Evolutionary conservation across 1,140 invertebrate genomes (phyloP).

Genomic region (Apis cerana): DNA sequence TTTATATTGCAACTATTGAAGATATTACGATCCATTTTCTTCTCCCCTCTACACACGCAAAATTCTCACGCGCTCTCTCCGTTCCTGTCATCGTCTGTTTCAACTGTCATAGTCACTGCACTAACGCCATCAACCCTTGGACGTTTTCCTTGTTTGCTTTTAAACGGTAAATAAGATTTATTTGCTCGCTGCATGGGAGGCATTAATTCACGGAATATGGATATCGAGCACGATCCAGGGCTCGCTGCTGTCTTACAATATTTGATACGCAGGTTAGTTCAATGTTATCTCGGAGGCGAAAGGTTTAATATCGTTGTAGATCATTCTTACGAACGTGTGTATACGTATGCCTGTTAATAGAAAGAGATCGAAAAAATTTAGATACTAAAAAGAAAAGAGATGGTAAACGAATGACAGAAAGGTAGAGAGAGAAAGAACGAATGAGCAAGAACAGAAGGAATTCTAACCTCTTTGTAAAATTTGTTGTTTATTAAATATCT

Average conservation of each 20-base stretch:
- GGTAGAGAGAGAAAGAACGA: background rate
- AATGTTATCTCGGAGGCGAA: constrained; percentile 9
- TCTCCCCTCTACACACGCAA: background rate
- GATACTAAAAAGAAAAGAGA: background rate
- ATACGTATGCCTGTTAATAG: background rate
- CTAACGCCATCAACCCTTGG: constrained; percentile 45
- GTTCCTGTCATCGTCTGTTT: constrained; percentile 47
- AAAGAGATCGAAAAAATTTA: background rate
- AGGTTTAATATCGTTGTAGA: constrained; percentile 13
- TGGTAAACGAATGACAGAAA: background rate
- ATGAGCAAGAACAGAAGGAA: background rate
- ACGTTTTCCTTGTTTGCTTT: constrained; percentile 53
- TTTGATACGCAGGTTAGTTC: constrained; percentile 77
- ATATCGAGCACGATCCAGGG: constrained; percentile 73
- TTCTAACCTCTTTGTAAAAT: constrained; percentile 35
- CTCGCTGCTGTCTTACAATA: constrained; percentile 77
- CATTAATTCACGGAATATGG: constrained; percentile 64
- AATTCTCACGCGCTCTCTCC: constrained; percentile 26
- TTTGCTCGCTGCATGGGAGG: constrained; percentile 63
- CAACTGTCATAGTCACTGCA: constrained; percentile 46
- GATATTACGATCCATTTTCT: constrained; percentile 1
- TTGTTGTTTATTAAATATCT: background rate
- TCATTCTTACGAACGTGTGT: constrained; percentile 3
- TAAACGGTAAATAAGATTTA: constrained; percentile 46
- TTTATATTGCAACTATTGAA: background rate